A percentile compares a stretch with the other conserved stretches of the same genome.
Evolutionary conservation across 2,113 vertebrate genomes (phyloP).

Genomic region (Fulica atra): DNA sequence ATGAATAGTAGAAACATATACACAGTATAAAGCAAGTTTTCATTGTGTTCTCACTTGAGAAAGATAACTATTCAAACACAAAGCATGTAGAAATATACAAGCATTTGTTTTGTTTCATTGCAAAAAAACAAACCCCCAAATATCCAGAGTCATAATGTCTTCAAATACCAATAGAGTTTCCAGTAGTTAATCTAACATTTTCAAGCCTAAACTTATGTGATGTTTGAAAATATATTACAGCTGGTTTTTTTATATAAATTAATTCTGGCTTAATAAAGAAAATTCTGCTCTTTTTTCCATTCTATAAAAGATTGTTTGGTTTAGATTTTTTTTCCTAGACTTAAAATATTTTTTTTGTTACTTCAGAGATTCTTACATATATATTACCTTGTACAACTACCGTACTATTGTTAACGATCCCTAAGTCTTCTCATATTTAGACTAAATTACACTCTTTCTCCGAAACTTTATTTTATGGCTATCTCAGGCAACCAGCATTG

Average conservation of each 20-base stretch:
- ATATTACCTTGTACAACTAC: neutral
- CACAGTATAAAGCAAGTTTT: neutral
- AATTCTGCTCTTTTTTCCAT: accelerated
- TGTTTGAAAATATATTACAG: neutral
- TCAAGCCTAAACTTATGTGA: neutral
- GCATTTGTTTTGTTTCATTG: neutral
- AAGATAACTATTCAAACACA: neutral
- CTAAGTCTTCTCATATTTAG: neutral
- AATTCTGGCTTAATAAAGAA: neutral
- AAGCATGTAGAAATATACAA: neutral
- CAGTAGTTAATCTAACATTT: neutral
- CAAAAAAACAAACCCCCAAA: neutral
- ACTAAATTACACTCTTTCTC: neutral
- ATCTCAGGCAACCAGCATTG: neutral
- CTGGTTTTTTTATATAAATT: neutral
- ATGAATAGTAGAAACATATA: neutral
- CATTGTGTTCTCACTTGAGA: neutral
- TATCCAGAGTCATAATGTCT: accelerated
- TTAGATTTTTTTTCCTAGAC: neutral
- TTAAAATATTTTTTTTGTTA: neutral
- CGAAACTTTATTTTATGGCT: neutral
- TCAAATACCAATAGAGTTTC: neutral
- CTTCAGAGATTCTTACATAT: neutral
- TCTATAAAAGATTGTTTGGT: neutral
- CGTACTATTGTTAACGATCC: neutral